Evolutionary conservation across 2,888 invertebrate genomes (phyloP).

Genomic region (Lapara coniferarum): DNA sequence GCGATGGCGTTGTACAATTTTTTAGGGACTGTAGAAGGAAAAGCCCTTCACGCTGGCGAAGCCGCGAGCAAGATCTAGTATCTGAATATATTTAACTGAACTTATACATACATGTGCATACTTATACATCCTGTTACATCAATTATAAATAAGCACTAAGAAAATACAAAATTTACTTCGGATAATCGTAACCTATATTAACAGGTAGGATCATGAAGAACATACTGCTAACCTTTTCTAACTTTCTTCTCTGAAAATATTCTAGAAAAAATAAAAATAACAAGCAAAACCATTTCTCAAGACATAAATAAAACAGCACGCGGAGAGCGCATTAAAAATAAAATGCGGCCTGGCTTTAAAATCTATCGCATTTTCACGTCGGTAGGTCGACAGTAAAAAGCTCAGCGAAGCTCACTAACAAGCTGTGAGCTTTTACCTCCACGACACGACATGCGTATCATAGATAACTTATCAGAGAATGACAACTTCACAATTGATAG

Average conservation of each 20-base stretch:
- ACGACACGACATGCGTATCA: slow-evolving; percentile 42
- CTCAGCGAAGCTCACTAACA: slow-evolving; percentile 15
- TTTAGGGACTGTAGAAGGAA: too few relatives aligned
- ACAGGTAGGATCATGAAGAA: too few relatives aligned
- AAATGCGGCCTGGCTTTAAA: neutral
- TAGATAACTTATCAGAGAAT: slow-evolving; percentile 50
- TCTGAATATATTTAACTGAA: too few relatives aligned
- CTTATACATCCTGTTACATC: too few relatives aligned
- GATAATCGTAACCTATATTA: too few relatives aligned
- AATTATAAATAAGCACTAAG: too few relatives aligned
- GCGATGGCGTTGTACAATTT: too few relatives aligned
- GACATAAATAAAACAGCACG: slow-evolving; percentile 7
- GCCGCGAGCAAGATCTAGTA: too few relatives aligned
- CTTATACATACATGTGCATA: too few relatives aligned
- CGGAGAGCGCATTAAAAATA: slow-evolving; percentile 3
- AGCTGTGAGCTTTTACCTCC: slow-evolving; percentile 30
- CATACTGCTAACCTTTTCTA: neutral
- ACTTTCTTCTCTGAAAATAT: neutral
- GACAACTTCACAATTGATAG: slow-evolving; percentile 47
- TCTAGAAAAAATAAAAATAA: slow-evolving; percentile 1
- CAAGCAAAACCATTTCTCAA: neutral
- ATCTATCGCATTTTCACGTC: neutral
- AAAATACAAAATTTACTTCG: too few relatives aligned
- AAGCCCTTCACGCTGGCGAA: too few relatives aligned
- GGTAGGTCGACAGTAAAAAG: neutral